These are phyloP conservation scores for Chitala chitala DNA, from an alignment of 2,113 vertebrate species.

Conservation along the genomic window DNA sequence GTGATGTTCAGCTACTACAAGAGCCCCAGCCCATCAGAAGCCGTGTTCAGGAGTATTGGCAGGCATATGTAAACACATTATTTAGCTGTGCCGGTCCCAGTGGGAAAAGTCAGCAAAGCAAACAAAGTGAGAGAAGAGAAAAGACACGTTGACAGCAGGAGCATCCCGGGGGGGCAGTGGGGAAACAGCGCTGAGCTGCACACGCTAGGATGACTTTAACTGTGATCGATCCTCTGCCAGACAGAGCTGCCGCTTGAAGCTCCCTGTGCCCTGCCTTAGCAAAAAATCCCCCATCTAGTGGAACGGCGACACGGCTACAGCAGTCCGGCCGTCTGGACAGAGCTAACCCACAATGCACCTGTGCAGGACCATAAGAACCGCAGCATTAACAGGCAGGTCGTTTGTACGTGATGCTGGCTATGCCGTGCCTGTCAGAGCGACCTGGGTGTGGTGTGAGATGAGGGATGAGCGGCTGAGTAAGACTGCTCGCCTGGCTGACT, in stretches of 20 bases:
- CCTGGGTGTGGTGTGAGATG: constrained; percentile 45
- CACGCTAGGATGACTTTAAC: neutral
- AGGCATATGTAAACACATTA: neutral
- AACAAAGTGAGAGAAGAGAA: neutral
- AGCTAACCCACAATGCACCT: too few species aligned
- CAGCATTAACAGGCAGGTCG: neutral
- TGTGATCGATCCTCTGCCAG: too few species aligned
- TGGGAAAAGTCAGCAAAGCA: neutral
- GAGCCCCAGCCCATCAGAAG: too few species aligned
- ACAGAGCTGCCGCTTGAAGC: too few species aligned
- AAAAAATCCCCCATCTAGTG: too few species aligned
- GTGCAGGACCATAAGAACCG: neutral
- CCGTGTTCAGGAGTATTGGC: neutral
- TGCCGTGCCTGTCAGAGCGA: constrained; percentile 59
- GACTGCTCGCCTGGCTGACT: constrained; percentile 62
- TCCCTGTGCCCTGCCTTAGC: too few species aligned
- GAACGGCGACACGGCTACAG: too few species aligned
- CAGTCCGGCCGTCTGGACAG: too few species aligned
- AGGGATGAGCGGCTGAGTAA: constrained; percentile 52
- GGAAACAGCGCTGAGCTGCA: neutral
- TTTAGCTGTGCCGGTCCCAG: neutral
- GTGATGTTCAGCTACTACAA: neutral
- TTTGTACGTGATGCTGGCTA: too few species aligned
- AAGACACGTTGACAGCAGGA: neutral
- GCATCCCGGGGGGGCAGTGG: neutral